phyloP scores from a whole-genome alignment of 2,888 invertebrate genomes.

The Dendrolimus houi region DNA sequence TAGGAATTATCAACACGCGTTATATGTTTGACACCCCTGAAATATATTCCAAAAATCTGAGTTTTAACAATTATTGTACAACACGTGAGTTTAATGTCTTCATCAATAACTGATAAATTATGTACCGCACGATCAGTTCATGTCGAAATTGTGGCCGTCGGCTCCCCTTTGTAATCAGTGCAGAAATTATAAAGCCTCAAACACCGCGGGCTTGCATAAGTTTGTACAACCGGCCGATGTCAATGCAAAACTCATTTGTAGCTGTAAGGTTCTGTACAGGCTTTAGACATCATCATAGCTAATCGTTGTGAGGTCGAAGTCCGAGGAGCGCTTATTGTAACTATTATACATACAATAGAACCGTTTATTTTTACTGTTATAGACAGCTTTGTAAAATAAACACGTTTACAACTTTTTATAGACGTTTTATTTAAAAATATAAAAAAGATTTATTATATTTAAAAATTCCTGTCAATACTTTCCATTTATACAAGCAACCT shows the following conservation, averaged over 20 bases:
- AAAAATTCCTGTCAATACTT: too few species aligned
- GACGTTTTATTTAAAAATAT: too few species aligned
- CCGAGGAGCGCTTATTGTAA: too few species aligned
- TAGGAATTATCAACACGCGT: not conserved
- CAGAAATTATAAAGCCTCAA: conserved; percentile 71
- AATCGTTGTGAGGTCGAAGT: too few species aligned
- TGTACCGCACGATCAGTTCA: conserved; percentile 72
- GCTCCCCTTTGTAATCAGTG: conserved; percentile 77
- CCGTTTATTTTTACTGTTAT: too few species aligned
- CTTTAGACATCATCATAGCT: too few species aligned
- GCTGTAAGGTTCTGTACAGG: not conserved
- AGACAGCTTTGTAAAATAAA: too few species aligned
- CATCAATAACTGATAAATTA: conserved; percentile 77
- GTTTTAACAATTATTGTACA: conserved; percentile 50
- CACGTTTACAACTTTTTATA: too few species aligned
- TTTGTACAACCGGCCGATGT: not conserved
- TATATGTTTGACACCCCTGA: conserved; percentile 14
- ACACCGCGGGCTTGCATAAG: conserved; percentile 49
- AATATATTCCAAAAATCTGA: conserved; percentile 28
- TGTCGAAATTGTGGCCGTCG: conserved; percentile 78
- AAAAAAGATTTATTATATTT: too few species aligned
- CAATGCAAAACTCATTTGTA: not conserved
- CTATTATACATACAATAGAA: too few species aligned
- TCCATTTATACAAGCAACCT: too few species aligned
- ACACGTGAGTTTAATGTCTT: conserved; percentile 71